Base-by-base conservation (phyloP, 2,113 vertebrate genomes). In the Gymnarchus niloticus region DNA sequence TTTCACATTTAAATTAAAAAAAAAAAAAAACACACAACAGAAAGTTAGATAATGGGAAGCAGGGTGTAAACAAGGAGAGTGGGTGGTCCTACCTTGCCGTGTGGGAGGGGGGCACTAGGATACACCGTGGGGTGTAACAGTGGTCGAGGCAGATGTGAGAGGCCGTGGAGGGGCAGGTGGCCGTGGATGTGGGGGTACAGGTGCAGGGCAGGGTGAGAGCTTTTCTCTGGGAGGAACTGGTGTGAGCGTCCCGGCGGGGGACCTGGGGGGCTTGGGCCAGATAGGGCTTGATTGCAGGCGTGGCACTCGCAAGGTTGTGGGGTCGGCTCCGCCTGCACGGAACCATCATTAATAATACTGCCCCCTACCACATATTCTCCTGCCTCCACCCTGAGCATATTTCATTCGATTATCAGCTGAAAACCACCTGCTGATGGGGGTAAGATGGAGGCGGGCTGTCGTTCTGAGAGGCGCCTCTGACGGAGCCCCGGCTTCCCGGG, bases 121-220 rank as follows among this genome's bases (percentile, higher is more conserved):
- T 99, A 99, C 86, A 99, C 94, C 61, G 97, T 96, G 51, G 98
- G 96, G 88, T 98, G 98, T 88, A 98, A 94, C 46, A 98, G 94
- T 0, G 97, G 97, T 25, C 96, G 95, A 88, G 97, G 96, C 90
- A 99, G 90, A 89, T 96, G 96, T 23, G 96, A 95, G 85, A 96
- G 97, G 10, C 96, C 96, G 92, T 98, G 97, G 88, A 99, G 90
- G 65, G 98, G 98, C 91, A 98, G 93, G 88, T 99, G 98, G 76
- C 97, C 98, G 9, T 99, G 98, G 89, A 99, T 99, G 91, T 99
- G 98, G 85, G 98, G 98, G 90, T 99, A 99, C 59, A 99, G 96
- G 89, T 99, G 98, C 91, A 99, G 95, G 85, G 97, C 96, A 0
- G 98, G 97, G 90, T 98, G 98, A 77, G 96, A 90, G 33, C 95